A percentile compares a stretch with the other conserved stretches of the same genome.
phyloP scores from a whole-genome alignment of 1,140 invertebrate species.

The Brachionus angularis region DNA sequence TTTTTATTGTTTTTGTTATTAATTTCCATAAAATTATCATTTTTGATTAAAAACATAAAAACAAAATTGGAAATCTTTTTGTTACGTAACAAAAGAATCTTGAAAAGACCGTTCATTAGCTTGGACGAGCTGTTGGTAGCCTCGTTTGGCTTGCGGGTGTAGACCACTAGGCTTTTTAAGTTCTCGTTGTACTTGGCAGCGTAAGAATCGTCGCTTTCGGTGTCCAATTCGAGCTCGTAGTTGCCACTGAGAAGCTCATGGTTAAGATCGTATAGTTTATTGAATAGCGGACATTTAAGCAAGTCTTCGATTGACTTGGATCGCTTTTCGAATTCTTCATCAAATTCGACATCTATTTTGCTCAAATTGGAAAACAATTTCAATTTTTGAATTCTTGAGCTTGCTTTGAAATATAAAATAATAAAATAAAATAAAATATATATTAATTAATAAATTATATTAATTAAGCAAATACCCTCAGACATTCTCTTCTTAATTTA shows the following conservation, averaged over 20 bases:
- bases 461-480: neutral
- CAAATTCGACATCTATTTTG: too few relatives aligned
- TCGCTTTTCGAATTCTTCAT: neutral
- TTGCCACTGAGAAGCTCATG: neutral
- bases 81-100: neutral
- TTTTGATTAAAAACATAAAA: too few relatives aligned
- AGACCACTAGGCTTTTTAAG: neutral
- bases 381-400: neutral
- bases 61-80: too few relatives aligned
- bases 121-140: neutral
- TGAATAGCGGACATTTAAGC: neutral
- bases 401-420: neutral
- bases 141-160: neutral
- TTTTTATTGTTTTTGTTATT: too few relatives aligned
- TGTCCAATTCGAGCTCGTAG: neutral
- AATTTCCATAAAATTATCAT: too few relatives aligned
- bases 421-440: too few relatives aligned
- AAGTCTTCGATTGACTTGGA: neutral
- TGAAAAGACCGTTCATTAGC: neutral
- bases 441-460: neutral
- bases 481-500: neutral
- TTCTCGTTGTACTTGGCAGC: neutral
- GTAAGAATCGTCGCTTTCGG: neutral
- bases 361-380: too few relatives aligned
- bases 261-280: neutral